phyloP scores from a whole-genome alignment of 2,888 invertebrate genomes.

The Metopia argyrocephala region DNA sequence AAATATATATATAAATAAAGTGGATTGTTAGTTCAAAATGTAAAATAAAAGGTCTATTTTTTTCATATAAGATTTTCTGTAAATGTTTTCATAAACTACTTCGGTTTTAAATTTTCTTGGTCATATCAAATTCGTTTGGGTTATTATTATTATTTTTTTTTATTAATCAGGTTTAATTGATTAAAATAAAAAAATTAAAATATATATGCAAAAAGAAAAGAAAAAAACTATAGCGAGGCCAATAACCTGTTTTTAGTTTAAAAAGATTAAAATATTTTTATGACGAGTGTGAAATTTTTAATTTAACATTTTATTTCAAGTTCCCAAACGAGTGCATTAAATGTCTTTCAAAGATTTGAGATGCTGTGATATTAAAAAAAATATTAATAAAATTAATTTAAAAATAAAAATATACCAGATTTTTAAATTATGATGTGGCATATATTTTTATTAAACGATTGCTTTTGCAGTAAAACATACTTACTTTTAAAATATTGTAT shows the following conservation, averaged over 20 bases:
- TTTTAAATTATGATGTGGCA: background rate
- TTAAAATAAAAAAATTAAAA: conserved; percentile 26
- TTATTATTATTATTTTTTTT: too few species aligned
- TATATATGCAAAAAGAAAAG: conserved; percentile 19
- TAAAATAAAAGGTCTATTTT: too few species aligned
- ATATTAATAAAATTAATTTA: background rate
- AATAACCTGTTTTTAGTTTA: conserved; percentile 41
- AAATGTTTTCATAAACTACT: background rate
- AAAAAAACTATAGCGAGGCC: conserved; percentile 40
- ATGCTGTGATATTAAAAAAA: background rate
- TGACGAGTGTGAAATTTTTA: background rate
- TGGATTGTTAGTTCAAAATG: too few species aligned
- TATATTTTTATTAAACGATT: conserved; percentile 4
- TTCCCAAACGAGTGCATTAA: background rate
- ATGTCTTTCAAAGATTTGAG: background rate
- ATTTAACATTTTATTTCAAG: background rate
- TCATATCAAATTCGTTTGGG: background rate
- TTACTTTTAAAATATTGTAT: too few species aligned
- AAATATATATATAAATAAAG: too few species aligned
- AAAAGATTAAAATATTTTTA: background rate
- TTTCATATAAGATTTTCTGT: background rate
- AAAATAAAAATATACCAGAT: conserved; percentile 15
- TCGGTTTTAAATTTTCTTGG: conserved; percentile 13
- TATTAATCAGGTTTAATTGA: conserved; percentile 43
- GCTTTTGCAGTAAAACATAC: too few species aligned